Evolutionary conservation across 2,113 vertebrate species (phyloP).

Genomic region (Cryptomyrus ogoouensis): DNA sequence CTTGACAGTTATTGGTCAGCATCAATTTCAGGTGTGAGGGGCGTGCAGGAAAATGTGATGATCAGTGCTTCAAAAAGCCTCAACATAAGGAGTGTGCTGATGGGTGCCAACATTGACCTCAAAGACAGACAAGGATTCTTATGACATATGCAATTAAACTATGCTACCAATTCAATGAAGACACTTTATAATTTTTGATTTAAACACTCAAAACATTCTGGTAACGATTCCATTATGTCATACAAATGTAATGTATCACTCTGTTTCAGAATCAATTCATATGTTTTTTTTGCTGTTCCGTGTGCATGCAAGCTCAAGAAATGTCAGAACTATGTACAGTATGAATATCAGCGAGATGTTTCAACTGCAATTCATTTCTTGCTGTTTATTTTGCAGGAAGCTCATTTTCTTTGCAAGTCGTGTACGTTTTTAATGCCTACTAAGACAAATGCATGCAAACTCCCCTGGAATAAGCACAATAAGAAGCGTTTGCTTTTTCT

Average conservation of each 20-base stretch:
- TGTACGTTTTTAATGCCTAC: not conserved
- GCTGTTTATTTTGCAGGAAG: not conserved
- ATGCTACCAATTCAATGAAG: not conserved
- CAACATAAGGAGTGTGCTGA: not conserved
- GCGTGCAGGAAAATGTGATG: not conserved
- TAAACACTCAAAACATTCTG: not conserved
- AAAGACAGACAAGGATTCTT: not conserved
- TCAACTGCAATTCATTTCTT: not conserved
- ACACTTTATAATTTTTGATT: not conserved
- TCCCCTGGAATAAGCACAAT: not conserved
- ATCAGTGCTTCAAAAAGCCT: not conserved
- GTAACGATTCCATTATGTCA: not conserved
- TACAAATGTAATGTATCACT: not conserved
- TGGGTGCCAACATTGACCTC: not conserved
- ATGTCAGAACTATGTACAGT: not conserved
- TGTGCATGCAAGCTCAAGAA: not conserved
- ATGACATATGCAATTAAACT: not conserved
- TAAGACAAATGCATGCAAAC: not conserved
- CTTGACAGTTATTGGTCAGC: not conserved
- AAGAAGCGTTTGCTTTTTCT: not conserved
- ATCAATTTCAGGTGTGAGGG: not conserved
- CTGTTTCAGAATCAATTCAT: not conserved
- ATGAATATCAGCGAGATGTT: not conserved
- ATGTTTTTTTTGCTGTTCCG: not conserved
- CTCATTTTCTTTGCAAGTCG: not conserved